These are phyloP conservation scores for Prunella strophiata DNA, from an alignment of 2,797 vertebrate species.

Conservation along the genomic window DNA sequence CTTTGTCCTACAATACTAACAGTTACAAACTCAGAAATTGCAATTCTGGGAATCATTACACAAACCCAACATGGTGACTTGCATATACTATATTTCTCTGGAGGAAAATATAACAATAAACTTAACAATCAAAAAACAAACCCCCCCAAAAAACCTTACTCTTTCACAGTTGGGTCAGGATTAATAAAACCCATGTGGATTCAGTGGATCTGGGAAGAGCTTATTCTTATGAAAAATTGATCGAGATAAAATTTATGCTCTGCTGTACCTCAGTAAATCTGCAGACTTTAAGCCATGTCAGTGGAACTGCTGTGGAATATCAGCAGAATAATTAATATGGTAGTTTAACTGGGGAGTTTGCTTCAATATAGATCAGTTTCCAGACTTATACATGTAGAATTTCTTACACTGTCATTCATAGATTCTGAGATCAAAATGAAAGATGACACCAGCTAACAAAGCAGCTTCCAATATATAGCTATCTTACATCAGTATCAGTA, in stretches of 20 bases:
- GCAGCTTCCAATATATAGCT: background rate
- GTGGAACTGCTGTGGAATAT: background rate
- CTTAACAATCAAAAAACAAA: background rate
- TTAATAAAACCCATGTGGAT: background rate
- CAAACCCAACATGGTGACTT: accelerated
- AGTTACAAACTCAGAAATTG: background rate
- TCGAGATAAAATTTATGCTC: background rate
- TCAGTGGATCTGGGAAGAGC: background rate
- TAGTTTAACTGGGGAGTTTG: background rate
- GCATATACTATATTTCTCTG: background rate
- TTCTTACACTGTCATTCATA: background rate
- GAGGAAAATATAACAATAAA: background rate
- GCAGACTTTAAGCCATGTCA: background rate
- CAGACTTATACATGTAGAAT: background rate
- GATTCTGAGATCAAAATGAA: background rate
- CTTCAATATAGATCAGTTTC: background rate
- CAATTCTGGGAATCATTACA: background rate
- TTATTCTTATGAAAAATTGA: background rate
- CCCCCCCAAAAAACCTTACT: background rate
- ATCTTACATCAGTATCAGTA: background rate
- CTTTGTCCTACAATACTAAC: background rate
- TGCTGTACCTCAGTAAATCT: background rate
- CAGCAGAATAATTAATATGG: background rate
- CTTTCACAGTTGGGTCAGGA: background rate
- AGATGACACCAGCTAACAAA: background rate